These are phyloP conservation scores for Megathymus violae DNA, from an alignment of 1,140 invertebrate species.

Conservation along the genomic window DNA sequence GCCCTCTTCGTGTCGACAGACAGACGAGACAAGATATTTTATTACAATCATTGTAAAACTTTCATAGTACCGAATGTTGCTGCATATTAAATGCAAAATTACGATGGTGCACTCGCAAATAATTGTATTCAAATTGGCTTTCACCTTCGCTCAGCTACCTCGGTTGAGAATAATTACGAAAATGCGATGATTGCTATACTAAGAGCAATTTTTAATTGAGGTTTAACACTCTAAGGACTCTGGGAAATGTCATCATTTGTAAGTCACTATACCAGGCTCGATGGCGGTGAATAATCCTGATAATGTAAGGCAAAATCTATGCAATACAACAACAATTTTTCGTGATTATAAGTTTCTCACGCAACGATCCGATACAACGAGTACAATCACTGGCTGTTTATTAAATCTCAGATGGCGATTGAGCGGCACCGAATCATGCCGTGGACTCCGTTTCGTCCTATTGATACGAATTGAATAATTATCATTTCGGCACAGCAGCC, in stretches of 20 bases:
- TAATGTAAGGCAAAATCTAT: too few relatives aligned
- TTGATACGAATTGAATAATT: constrained; percentile 64
- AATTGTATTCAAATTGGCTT: constrained; percentile 43
- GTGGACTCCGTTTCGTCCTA: constrained; percentile 39
- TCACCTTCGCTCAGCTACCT: constrained; percentile 45
- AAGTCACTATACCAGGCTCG: background rate
- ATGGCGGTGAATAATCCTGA: too few relatives aligned
- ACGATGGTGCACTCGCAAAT: constrained; percentile 31
- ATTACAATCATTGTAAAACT: constrained; percentile 3
- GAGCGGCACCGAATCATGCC: constrained; percentile 55
- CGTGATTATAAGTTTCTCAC: too few relatives aligned
- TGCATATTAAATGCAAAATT: constrained; percentile 24
- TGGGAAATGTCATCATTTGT: background rate
- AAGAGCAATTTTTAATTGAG: constrained; percentile 5
- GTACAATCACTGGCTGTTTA: constrained; percentile 55
- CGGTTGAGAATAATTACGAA: constrained; percentile 12
- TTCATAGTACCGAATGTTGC: background rate
- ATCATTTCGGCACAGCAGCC: too few relatives aligned
- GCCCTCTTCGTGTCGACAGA: constrained; percentile 48
- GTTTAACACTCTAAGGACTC: constrained; percentile 13
- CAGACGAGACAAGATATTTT: constrained; percentile 10
- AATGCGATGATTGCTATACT: constrained; percentile 13
- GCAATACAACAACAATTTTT: too few relatives aligned
- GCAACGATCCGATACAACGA: constrained; percentile 34
- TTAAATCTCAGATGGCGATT: constrained; percentile 57